Conservation (phyloP, 2,113 vertebrate species). For the Hipposideros armiger region DNA sequence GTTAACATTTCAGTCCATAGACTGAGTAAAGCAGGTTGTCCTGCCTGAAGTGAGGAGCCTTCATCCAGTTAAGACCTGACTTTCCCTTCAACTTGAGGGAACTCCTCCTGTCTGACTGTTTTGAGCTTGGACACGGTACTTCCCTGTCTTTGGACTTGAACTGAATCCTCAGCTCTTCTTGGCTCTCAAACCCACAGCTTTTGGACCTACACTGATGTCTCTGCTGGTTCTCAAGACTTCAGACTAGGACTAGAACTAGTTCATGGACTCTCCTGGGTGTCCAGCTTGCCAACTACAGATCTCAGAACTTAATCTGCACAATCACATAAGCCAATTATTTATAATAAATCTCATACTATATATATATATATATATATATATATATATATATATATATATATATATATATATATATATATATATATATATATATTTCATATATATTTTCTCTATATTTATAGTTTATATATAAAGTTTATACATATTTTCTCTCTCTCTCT, state of each 20-base stretch:
- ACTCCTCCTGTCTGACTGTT: neutral
- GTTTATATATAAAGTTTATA: neutral
- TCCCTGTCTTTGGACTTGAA: neutral
- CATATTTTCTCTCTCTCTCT: neutral
- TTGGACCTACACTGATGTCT: neutral
- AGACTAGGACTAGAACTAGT: too few relatives aligned
- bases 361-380: neutral
- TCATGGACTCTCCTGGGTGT: neutral
- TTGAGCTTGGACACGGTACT: neutral
- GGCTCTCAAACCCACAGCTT: neutral
- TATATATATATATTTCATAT: neutral
- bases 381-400: neutral
- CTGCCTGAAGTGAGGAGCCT: neutral
- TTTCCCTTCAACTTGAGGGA: neutral
- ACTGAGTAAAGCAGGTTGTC: neutral
- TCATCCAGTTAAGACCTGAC: neutral
- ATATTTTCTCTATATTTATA: neutral
- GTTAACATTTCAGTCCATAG: neutral
- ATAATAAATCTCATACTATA: neutral
- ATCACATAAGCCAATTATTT: neutral
- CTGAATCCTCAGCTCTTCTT: neutral
- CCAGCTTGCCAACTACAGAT: neutral
- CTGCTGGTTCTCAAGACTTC: neutral
- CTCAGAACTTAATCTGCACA: neutral
- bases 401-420: neutral